Evolutionary conservation across 2,888 invertebrate genomes (phyloP).

Genomic region (Drosophila cyrtoloma): DNA sequence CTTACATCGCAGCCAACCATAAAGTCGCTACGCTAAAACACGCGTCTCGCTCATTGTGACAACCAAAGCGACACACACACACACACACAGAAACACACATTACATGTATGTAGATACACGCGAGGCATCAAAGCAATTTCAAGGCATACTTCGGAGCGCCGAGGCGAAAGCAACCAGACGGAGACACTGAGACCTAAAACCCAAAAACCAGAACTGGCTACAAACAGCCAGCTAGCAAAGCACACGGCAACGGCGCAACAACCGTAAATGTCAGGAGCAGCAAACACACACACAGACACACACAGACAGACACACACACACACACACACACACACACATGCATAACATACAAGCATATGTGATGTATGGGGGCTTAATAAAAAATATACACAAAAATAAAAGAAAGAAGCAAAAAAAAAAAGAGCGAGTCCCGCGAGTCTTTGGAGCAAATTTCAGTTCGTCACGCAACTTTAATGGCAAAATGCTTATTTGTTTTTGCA

Average conservation of each 20-base stretch:
- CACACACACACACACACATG: constrained; percentile 13
- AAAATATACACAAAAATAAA: constrained; percentile 28
- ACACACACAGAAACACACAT: background rate
- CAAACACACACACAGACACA: constrained; percentile 22
- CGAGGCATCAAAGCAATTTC: constrained; percentile 66
- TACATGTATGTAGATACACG: constrained; percentile 6
- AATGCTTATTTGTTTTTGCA: constrained; percentile 70
- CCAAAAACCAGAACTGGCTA: constrained; percentile 36
- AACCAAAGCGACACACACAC: constrained; percentile 35
- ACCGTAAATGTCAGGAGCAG: constrained; percentile 66
- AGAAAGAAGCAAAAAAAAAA: constrained; percentile 36
- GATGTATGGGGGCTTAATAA: constrained; percentile 29
- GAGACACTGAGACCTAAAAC: constrained; percentile 25
- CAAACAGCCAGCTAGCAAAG: constrained; percentile 4
- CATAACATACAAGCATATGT: constrained; percentile 2
- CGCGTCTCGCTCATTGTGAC: constrained; percentile 57
- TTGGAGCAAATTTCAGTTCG: constrained; percentile 77
- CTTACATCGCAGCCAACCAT: constrained; percentile 37
- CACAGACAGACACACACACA: constrained; percentile 20
- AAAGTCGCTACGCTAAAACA: constrained; percentile 50
- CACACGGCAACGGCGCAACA: constrained; percentile 46
- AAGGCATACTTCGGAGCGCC: constrained; percentile 68
- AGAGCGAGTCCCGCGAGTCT: constrained; percentile 69
- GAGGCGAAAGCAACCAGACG: constrained; percentile 38
- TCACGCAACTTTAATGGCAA: constrained; percentile 79